Conservation (phyloP, 2,888 invertebrate species). For the Lordiphosa andalusiaca region DNA sequence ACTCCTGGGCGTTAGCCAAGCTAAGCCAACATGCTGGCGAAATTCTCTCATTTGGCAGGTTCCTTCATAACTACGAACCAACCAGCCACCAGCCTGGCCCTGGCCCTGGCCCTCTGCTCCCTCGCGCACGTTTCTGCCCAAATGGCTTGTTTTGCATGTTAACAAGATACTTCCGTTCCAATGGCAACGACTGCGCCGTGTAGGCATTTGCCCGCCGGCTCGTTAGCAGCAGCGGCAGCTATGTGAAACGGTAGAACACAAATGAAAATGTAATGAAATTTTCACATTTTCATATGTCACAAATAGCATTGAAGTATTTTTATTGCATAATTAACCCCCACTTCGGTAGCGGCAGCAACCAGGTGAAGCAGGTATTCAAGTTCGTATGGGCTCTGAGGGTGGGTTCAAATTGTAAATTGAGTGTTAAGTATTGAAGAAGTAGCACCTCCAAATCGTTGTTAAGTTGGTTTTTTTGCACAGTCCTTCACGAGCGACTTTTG, state of each 20-base stretch:
- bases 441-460: neutral
- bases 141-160: slow-evolving; percentile 77
- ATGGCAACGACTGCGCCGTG: slow-evolving; percentile 50
- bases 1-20: slow-evolving; percentile 26
- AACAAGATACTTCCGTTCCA: slow-evolving; percentile 75
- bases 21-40: neutral
- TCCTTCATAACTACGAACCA: too few species aligned
- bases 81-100: too few species aligned
- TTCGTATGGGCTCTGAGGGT: too few species aligned
- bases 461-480: too few species aligned
- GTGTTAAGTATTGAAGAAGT: neutral
- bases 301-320: slow-evolving; percentile 49
- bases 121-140: neutral
- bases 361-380: neutral
- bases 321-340: slow-evolving; percentile 67
- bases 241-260: slow-evolving; percentile 8
- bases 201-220: slow-evolving; percentile 26
- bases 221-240: slow-evolving; percentile 1
- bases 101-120: neutral
- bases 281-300: slow-evolving; percentile 64
- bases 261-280: slow-evolving; percentile 52
- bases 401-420: neutral
- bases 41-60: slow-evolving; percentile 1
- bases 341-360: neutral
- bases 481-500: too few species aligned